Percentiles rank a stretch among this genome's conserved stretches.
Evolutionary conservation across 1,140 invertebrate genomes (phyloP).

Genomic region (Camponotus pennsylvanicus): DNA sequence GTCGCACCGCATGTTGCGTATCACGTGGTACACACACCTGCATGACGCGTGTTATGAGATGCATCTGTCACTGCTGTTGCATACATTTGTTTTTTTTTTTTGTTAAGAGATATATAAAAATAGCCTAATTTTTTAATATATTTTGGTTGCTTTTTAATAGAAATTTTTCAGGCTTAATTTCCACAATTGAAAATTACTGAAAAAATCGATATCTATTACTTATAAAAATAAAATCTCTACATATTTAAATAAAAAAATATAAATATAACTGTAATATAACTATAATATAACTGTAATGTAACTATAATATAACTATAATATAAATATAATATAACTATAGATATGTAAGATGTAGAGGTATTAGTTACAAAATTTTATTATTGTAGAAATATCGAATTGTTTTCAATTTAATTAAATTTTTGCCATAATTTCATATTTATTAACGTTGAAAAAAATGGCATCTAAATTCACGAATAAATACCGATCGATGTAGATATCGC

Average conservation of each 20-base stretch:
- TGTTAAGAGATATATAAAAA: background rate
- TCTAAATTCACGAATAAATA: background rate
- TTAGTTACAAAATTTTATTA: background rate
- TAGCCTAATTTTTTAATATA: background rate
- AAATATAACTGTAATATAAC: too few species aligned
- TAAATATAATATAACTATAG: too few species aligned
- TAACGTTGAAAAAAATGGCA: background rate
- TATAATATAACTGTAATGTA: too few species aligned
- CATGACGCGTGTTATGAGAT: conserved; percentile 75
- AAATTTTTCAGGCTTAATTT: background rate
- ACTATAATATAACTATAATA: too few species aligned
- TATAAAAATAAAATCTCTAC: too few species aligned
- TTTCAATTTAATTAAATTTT: background rate
- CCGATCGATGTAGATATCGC: background rate
- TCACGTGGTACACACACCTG: conserved; percentile 70
- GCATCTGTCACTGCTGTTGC: conserved; percentile 70
- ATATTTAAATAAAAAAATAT: background rate
- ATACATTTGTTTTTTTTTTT: conserved; percentile 15
- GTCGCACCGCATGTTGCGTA: conserved; percentile 54
- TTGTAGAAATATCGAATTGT: background rate
- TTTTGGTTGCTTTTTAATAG: background rate
- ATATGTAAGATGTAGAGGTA: background rate
- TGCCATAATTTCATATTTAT: background rate
- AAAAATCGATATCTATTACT: background rate
- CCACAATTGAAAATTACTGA: background rate